phyloP scores from a whole-genome alignment of 2,888 invertebrate species.

The Chrysolina oricalcia region DNA sequence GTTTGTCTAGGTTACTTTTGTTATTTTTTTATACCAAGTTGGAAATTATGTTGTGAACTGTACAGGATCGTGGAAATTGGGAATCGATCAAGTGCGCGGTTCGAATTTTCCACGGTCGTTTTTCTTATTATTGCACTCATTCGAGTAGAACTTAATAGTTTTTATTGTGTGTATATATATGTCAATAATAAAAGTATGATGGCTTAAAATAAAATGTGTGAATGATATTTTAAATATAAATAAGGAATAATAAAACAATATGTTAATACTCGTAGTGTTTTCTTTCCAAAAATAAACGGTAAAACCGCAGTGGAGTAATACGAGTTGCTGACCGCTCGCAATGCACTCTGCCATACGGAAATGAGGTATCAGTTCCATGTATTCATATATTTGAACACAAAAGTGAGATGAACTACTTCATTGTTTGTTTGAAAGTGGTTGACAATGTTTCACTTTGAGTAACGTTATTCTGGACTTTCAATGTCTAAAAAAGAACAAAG shows the following conservation, averaged over 20 bases:
- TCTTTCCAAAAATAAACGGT: slow-evolving; percentile 11
- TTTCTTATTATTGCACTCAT: slow-evolving; percentile 55
- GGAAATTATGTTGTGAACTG: slow-evolving; percentile 48
- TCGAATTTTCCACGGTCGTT: slow-evolving; percentile 44
- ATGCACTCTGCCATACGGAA: too few relatives aligned
- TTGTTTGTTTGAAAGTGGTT: too few relatives aligned
- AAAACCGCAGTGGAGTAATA: too few relatives aligned
- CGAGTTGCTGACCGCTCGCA: too few relatives aligned
- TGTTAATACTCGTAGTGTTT: slow-evolving; percentile 53
- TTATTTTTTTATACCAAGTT: slow-evolving; percentile 36
- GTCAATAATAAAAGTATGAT: slow-evolving; percentile 63
- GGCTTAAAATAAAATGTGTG: slow-evolving; percentile 64
- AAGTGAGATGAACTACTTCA: too few relatives aligned
- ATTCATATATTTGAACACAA: too few relatives aligned
- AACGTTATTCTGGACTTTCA: too few relatives aligned
- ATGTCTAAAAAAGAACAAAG: too few relatives aligned
- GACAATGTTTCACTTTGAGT: too few relatives aligned
- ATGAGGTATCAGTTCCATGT: too few relatives aligned
- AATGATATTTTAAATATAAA: slow-evolving; percentile 68
- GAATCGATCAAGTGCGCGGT: slow-evolving; percentile 44
- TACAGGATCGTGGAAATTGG: slow-evolving; percentile 52
- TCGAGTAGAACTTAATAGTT: slow-evolving; percentile 62
- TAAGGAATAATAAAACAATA: slow-evolving; percentile 58
- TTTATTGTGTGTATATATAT: slow-evolving; percentile 64
- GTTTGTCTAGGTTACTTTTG: slow-evolving; percentile 26